These are phyloP conservation scores for Diuraphis noxia DNA, from an alignment of 1,140 invertebrate genomes.

Conservation along the genomic window DNA sequence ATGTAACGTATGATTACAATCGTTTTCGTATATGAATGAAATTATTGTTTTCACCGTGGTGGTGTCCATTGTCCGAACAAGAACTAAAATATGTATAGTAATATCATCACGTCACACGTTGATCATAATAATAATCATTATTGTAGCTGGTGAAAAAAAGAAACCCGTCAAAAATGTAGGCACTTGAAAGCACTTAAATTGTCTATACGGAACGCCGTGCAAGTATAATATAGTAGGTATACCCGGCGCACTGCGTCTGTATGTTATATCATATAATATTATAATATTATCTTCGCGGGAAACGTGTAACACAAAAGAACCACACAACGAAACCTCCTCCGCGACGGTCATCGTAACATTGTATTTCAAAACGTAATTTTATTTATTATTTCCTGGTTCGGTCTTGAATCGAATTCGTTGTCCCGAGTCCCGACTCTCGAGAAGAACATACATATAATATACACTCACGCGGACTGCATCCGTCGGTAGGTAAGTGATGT, in stretches of 20 bases:
- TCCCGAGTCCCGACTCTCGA: not conserved
- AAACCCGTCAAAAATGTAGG: not conserved
- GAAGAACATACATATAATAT: too few species aligned
- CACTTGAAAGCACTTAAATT: constrained; percentile 44
- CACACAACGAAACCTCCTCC: not conserved
- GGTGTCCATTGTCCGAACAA: not conserved
- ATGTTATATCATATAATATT: not conserved
- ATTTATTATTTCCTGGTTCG: constrained; percentile 30
- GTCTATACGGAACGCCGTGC: constrained; percentile 46
- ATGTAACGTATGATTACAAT: not conserved
- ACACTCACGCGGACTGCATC: not conserved
- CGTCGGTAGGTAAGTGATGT: not conserved
- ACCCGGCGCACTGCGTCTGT: not conserved
- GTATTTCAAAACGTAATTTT: not conserved
- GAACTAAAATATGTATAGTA: not conserved
- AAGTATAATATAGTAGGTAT: too few species aligned
- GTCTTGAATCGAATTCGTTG: not conserved
- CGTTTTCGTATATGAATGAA: not conserved
- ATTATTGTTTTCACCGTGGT: not conserved
- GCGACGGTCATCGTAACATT: not conserved
- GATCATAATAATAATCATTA: not conserved
- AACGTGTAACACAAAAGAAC: not conserved
- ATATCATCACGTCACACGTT: not conserved
- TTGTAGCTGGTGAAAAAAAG: not conserved
- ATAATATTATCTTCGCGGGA: not conserved